A percentile compares a stretch with the other conserved stretches of the same genome.
These are phyloP conservation scores for Centropyge bicolor DNA, from an alignment of 2,797 vertebrate genomes.

Conservation along the genomic window DNA sequence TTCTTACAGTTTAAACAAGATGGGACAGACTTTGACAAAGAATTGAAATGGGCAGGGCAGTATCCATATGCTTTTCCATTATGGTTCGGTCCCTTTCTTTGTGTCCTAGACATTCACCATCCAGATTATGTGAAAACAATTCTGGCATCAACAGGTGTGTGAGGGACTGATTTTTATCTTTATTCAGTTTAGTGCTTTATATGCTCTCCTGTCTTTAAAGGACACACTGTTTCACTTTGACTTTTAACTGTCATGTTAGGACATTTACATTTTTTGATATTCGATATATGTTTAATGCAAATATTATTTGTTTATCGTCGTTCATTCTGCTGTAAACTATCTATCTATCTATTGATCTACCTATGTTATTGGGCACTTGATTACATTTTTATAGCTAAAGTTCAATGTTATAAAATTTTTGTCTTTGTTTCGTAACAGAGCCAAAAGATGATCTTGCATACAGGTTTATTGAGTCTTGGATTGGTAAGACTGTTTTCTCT, in stretches of 20 bases:
- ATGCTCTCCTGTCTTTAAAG: neutral
- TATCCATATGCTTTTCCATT: conserved; percentile 87
- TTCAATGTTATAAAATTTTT: neutral
- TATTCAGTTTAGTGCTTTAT: neutral
- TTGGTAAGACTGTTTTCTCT: conserved; percentile 73
- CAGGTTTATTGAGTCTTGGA: conserved; percentile 80
- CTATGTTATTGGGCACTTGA: too few species aligned
- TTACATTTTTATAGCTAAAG: too few species aligned
- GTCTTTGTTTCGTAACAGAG: conserved; percentile 69
- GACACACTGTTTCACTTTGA: neutral
- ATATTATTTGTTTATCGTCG: too few species aligned
- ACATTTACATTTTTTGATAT: neutral
- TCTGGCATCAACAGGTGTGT: conserved; percentile 86
- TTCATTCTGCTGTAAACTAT: too few species aligned
- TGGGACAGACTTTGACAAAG: conserved; percentile 69
- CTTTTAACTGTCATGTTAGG: neutral
- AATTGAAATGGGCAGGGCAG: conserved; percentile 71
- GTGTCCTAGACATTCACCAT: conserved; percentile 85
- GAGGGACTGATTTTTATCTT: neutral
- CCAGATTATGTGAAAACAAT: conserved; percentile 91
- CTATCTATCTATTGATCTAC: too few species aligned
- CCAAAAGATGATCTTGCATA: conserved; percentile 84
- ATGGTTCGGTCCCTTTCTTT: conserved; percentile 86
- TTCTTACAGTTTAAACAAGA: conserved; percentile 80
- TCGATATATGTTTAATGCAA: neutral